Evolutionary conservation across 2,888 invertebrate genomes (phyloP), one percentile per base, ranked within the genome.

Genomic region (Lymantria monacha): DNA sequence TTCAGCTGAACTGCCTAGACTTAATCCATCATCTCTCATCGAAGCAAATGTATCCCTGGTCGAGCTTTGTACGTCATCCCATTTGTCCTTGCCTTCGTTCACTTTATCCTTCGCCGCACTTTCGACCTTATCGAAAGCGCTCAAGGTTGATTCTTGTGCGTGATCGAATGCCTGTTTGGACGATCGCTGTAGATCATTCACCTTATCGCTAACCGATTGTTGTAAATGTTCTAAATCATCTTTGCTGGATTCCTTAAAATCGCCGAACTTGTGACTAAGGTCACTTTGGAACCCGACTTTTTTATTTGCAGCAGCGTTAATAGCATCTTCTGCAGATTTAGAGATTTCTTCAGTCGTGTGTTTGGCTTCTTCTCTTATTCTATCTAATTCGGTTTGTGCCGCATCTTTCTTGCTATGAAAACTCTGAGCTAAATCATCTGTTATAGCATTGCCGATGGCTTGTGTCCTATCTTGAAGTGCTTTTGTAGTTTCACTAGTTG

Each of bases 41-140:
- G 83, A 85, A 10, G 89, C 90, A 64, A 73, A 89, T 14, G 90
- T 90, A 51, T 90, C 90, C n/a, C 85, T 70, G 10, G 88, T 79
- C 10, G 87, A 86, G 64, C 87, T 88, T 52, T 89, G 87, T 57
- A 88, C 62, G 59, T 88, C 88, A 49, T 90, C 89, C 83, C 85
- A 89, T 3, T 79, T 80, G 50, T 87, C 83, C 57, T 75, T 81
- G 33, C 82, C 83, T 61, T 83, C 84, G 66, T 65, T 76, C 70
- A 82, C 74, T 79, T 77, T 87, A 61, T 87, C 90, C 86, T 87
- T 90, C 63, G 87, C 81, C 55, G 87, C 79, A 81, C 86, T 85
- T 89, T 90, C 89, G 83, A 89, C 55, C 61, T 72, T 82, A 72
- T 86, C 91, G 84, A 89, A 87, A 82, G 89, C 66, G 77, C 86